phyloP scores from a whole-genome alignment of 2,797 vertebrate genomes.

The Antennarius maculatus region DNA sequence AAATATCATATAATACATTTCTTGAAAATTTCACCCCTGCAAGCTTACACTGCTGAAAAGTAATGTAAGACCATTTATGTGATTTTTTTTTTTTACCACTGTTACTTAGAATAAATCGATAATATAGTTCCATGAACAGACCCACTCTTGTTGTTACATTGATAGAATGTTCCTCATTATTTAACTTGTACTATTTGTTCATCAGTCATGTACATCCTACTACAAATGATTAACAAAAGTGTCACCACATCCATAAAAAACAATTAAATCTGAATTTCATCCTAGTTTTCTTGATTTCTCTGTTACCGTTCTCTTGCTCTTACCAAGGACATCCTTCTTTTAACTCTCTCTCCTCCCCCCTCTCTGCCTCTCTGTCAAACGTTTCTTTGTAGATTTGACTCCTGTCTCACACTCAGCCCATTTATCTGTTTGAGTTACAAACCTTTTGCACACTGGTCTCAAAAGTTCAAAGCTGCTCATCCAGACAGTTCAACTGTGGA shows the following conservation, averaged over 20 bases:
- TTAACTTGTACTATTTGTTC: neutral
- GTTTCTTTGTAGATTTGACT: neutral
- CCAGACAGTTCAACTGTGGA: constrained; percentile 59
- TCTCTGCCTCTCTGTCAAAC: too few species aligned
- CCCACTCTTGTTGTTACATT: neutral
- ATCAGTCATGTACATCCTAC: neutral
- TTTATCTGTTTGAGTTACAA: constrained; percentile 38
- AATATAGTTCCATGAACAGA: neutral
- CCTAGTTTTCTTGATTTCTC: neutral
- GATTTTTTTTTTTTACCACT: neutral
- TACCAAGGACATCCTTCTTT: too few species aligned
- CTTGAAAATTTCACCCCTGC: constrained; percentile 25
- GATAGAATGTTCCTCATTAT: neutral
- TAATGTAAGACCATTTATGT: constrained; percentile 13
- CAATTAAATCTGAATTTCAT: neutral
- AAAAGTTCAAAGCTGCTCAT: constrained; percentile 41
- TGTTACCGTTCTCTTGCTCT: too few species aligned
- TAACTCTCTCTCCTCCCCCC: too few species aligned
- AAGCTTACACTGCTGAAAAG: constrained; percentile 8
- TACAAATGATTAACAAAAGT: neutral
- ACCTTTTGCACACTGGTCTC: constrained; percentile 37
- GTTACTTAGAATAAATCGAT: neutral
- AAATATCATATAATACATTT: constrained; percentile 1
- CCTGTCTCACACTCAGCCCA: constrained; percentile 47
- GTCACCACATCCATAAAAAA: too few species aligned